Base-by-base conservation (phyloP, 2,888 invertebrate species). In the Acronicta aceris region DNA sequence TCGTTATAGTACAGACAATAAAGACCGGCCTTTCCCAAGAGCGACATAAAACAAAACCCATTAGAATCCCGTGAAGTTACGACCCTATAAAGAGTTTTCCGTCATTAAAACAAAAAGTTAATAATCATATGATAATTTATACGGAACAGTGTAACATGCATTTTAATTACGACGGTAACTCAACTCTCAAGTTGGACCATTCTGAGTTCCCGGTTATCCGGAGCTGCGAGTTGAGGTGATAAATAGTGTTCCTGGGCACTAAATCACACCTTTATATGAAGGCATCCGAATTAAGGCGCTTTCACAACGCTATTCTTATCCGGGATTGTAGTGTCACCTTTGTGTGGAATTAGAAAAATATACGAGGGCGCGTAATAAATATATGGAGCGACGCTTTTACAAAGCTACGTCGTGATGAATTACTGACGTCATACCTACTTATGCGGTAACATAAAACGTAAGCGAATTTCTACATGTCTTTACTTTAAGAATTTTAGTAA, bases 201-300 rank as follows among this genome's bases (percentile, higher is more conserved):
- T 76, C 71, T 48, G 72, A 66, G 72, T 67, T 59, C 50, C 62
- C 69, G 74, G 74, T 42, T 63, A 74, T 74, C 75, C 80, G 72
- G 74, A 45, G 68, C 57, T 59, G 38, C 41, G 73, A 76, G 68
- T 72, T 65, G 64, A 59, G 59, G 71, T 78, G 78, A 82, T 82
- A 81, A 84, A 87, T 87, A 84, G 83, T 81, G 81, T 65, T 75
- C 63, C 68, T 53, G 59, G 71, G 57, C 65, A 79, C 75, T 87
- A 86, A 85, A 85, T 87, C 86, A 85, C 79, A 82, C 81, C 82
- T 84, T 86, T 84, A 81, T 82, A 81, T 74, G 78, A 78, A 81
- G 74, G 60, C 68, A 65, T 73, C 76, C 67, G 82, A 78, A 83
- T 81, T 81, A 80, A 67, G 69, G 74, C 66, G 66, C 65, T 64